Base-by-base conservation (phyloP, 2,113 vertebrate species). In the Baryphthengus martii region DNA sequence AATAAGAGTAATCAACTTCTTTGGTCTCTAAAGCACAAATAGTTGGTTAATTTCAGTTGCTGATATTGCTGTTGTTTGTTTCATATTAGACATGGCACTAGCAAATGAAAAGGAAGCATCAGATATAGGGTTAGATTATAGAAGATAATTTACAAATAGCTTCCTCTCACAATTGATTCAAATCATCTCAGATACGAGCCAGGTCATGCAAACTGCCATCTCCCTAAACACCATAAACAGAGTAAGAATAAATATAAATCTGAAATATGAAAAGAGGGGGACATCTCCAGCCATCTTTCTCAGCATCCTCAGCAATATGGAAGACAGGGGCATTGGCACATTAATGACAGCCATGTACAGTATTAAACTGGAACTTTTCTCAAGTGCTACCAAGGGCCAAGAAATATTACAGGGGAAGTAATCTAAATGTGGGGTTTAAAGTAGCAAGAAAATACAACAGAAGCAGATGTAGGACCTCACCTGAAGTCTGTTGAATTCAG, bases 21-120 rank as follows among this genome's bases (percentile, higher is more conserved):
- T 80, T n/a, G 24, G 76, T 86, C 82, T 86, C 90, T 61, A 63
- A 84, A 95, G 93, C 72, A 83, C 61, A 93, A 92, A 77, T 88
- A 55, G 91, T 85, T 37, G 25, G 35, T 55, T 93, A 66, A 84
- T 95, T 88, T 88, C 68, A 59, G 68, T 73, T 88, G 40, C 44
- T 73, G 59, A 50, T 93, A 90, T 73, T 96, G 75, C 88, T 87
- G 55, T 4, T 65, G 52, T 77, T 97, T 90, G 47, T 85, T 89
- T 89, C 73, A 73, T 81, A 95, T 89, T 44, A 85, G 65, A 85
- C 39, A 71, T 47, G 63, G 4, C 16, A 67, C 63, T 29, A 95
- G 44, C 33, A 67, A 88, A 52, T 3, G 3, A 74, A 84, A 89
- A 62, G 17, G 45, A 89, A 90, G 52, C 26, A 68, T 74, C 33